Evolutionary conservation across 2,113 vertebrate species (phyloP).

Genomic region (Myiopsitta monachus): DNA sequence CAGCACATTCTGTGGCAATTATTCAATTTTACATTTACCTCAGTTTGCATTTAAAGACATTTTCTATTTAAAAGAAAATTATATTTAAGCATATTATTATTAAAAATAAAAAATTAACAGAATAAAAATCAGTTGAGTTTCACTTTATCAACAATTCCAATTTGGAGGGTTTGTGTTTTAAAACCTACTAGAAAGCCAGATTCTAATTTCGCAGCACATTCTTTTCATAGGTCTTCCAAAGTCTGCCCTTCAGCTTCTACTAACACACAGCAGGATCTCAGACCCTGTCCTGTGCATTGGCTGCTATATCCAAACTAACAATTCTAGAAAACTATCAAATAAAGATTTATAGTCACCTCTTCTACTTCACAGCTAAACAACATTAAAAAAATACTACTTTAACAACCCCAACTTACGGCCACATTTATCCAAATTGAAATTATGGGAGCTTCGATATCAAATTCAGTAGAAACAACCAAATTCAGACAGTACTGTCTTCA

Average conservation of each 20-base stretch:
- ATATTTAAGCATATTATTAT: background rate
- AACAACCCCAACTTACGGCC: background rate
- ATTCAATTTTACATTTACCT: background rate
- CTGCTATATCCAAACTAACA: background rate
- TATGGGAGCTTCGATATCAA: background rate
- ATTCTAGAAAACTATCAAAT: background rate
- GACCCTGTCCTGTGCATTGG: background rate
- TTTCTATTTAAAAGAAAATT: background rate
- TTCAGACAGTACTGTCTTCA: background rate
- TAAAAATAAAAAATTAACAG: background rate
- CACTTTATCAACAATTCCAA: background rate
- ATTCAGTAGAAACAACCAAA: background rate
- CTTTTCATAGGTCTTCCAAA: background rate
- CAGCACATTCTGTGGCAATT: background rate
- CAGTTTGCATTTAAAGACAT: background rate
- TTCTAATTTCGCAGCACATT: background rate
- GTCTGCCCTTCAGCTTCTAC: background rate
- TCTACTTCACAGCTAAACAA: background rate
- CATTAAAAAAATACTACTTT: background rate
- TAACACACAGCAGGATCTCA: background rate
- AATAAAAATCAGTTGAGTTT: background rate
- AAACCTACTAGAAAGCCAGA: background rate
- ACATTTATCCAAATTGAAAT: background rate
- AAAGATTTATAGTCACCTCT: background rate
- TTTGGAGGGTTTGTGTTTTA: background rate